These are phyloP conservation scores for Norana najaformis DNA, from an alignment of 2,888 invertebrate species.

Conservation along the genomic window DNA sequence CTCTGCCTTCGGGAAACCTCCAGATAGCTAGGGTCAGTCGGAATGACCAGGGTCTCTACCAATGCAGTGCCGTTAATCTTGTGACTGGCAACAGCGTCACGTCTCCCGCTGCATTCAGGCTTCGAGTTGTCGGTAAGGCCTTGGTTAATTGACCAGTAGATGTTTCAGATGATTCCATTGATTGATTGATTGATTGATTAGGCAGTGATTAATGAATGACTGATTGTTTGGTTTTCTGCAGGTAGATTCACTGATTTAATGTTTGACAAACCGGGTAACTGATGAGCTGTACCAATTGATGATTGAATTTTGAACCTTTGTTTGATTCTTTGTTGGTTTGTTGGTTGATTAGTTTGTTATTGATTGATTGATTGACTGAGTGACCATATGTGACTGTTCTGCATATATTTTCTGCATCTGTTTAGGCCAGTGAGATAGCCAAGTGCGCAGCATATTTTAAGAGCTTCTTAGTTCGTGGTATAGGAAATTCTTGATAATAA, in stretches of 20 bases:
- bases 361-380: not conserved
- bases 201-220: not conserved
- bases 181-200: not conserved
- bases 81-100: conserved; percentile 27
- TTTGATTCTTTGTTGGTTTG: not conserved
- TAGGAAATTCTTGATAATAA: too few relatives aligned
- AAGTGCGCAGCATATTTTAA: too few relatives aligned
- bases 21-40: conserved; percentile 24
- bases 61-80: conserved; percentile 23
- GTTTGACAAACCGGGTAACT: not conserved
- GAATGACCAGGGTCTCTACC: conserved; percentile 26
- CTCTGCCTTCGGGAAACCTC: conserved; percentile 28
- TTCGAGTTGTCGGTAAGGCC: conserved; percentile 25
- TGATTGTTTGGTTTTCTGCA: not conserved
- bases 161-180: not conserved
- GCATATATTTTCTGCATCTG: too few relatives aligned
- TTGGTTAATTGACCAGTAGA: not conserved
- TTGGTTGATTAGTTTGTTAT: not conserved
- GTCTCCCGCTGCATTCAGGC: conserved; percentile 21
- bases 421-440: too few relatives aligned
- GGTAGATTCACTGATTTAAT: not conserved
- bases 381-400: too few relatives aligned
- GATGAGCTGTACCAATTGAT: not conserved
- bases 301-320: not conserved
- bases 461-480: too few relatives aligned